Evolutionary conservation across 2,797 vertebrate genomes (phyloP).

Genomic region (Sarcoramphus papa): DNA sequence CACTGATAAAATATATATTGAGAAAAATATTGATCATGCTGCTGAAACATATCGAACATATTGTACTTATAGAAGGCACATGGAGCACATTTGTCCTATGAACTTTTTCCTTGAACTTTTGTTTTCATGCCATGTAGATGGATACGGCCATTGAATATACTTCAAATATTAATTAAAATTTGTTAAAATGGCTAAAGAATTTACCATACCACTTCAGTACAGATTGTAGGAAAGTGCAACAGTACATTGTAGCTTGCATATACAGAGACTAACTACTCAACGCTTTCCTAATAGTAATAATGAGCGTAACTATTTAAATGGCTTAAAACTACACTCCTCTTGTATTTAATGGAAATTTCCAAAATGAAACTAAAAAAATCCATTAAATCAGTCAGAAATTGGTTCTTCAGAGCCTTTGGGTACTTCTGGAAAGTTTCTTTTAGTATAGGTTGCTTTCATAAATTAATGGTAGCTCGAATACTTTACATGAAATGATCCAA

Average conservation of each 20-base stretch:
- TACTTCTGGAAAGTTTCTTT: neutral
- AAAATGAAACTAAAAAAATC: neutral
- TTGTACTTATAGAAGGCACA: neutral
- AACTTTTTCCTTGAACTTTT: neutral
- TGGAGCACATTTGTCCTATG: accelerated
- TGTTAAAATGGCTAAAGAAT: neutral
- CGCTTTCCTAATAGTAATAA: neutral
- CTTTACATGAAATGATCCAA: neutral
- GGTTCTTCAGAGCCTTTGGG: neutral
- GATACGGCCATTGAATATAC: neutral
- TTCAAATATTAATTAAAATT: neutral
- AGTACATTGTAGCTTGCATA: neutral
- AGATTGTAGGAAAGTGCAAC: neutral
- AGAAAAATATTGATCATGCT: neutral
- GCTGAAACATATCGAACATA: neutral
- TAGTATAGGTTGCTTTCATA: neutral
- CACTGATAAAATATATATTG: neutral
- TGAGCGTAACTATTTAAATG: neutral
- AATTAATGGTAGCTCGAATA: neutral
- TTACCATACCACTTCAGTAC: neutral
- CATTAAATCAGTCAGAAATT: neutral
- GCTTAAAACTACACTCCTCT: neutral
- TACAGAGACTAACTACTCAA: neutral
- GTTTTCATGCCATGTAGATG: neutral
- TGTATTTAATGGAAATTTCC: neutral